Conservation (phyloP, 2,797 vertebrate genomes). For the Peromyscus aztecus region DNA sequence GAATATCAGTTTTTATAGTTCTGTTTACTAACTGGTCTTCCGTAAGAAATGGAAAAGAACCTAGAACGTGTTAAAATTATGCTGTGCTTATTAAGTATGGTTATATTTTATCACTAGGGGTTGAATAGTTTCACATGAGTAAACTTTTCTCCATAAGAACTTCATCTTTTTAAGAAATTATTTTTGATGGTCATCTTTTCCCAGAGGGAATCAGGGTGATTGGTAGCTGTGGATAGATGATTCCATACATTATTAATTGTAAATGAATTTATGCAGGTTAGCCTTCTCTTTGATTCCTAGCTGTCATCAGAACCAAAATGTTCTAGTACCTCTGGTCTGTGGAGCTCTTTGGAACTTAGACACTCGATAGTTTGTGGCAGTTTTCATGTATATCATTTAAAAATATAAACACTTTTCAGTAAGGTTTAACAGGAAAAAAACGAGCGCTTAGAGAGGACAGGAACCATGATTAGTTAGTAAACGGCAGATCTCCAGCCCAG, state of each 20-base stretch:
- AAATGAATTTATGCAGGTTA: neutral
- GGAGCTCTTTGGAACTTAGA: constrained; percentile 9
- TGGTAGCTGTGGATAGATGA: neutral
- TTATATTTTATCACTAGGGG: neutral
- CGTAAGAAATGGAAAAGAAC: constrained; percentile 26
- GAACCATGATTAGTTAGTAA: neutral
- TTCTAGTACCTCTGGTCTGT: neutral
- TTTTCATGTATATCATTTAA: neutral
- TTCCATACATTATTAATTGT: neutral
- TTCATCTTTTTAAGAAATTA: constrained; percentile 46
- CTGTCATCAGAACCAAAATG: neutral
- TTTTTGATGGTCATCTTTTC: constrained; percentile 47
- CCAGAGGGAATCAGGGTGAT: neutral
- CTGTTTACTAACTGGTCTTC: neutral
- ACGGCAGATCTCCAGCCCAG: neutral
- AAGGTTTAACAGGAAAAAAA: neutral
- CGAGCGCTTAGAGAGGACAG: neutral
- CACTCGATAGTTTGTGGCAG: neutral
- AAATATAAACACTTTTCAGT: neutral
- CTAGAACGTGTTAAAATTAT: constrained; percentile 10
- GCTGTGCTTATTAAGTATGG: constrained; percentile 2
- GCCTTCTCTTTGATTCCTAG: constrained; percentile 19
- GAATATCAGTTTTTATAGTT: neutral
- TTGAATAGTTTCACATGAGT: constrained; percentile 1
- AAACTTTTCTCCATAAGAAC: constrained; percentile 10